Evolutionary conservation across 2,888 invertebrate genomes (phyloP), one percentile per base, ranked within the genome.

Genomic region (Chymomyza procnemis): DNA sequence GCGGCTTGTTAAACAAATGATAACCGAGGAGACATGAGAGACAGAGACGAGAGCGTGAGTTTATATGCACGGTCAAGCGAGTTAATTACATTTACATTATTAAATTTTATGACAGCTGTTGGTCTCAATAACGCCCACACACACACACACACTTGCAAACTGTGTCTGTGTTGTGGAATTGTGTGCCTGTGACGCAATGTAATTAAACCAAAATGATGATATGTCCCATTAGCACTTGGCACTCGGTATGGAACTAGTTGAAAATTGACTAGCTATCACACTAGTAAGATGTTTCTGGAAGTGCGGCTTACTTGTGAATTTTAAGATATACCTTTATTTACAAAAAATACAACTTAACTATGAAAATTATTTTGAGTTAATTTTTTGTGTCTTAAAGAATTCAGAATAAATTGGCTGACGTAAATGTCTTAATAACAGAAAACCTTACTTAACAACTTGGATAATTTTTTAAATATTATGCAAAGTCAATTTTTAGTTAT

Each of bases 61-160:
- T 16, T 59, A 9, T 41, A 47, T 59, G 34, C 54, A 74, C 74
- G 80, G 77, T 78, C 80, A 79, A 78, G 78, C 75, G 78, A 83
- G 78, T 85, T 87, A 89, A 88, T 88, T 88, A 87, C 88, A 89
- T 89, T 87, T 88, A 80, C 88, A 88, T 89, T 89, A 89, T 89
- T 89, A 87, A 88, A 88, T 88, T 88, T 88, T 88, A 88, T 85
- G 85, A 80, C 87, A 83, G 76, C 74, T 76, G 73, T 70, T 83
- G 75, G 71, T 68, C 73, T 69, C 80, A 76, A 74, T 70, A 78
- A 69, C 76, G 64, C 54, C 69, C 52, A 6, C 26, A 47, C 41
- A 3, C 16, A 5, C 54, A 56, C 26, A 50, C 4, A 19, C 50
- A 50, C 6, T n/a, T 14, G 26, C n/a, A 12, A 26, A 34, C 21